Percentiles rank a stretch among this genome's conserved stretches.
Conservation (phyloP, 2,888 invertebrate genomes). For the Muscina levida region DNA sequence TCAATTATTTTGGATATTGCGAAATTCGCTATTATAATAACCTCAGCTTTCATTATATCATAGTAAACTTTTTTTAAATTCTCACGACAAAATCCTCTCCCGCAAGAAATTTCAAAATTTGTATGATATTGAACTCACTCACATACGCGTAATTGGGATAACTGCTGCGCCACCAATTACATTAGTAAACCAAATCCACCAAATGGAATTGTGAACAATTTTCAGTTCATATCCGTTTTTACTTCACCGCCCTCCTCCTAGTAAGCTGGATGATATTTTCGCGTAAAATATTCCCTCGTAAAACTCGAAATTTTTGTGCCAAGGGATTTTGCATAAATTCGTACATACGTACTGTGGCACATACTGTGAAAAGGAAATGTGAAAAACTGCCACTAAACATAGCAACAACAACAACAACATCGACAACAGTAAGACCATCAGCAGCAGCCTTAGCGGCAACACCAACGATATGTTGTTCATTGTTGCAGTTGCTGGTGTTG, state of each 20-base stretch:
- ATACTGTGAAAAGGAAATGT: constrained; percentile 24
- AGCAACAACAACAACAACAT: constrained; percentile 41
- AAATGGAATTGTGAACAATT: constrained; percentile 36
- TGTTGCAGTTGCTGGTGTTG: constrained; percentile 56
- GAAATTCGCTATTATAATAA: no score
- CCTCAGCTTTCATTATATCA: no score
- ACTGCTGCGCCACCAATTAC: constrained; percentile 18
- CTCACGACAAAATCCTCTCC: no score
- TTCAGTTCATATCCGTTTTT: constrained; percentile 14
- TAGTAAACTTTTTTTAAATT: no score
- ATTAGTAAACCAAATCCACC: constrained; percentile 29
- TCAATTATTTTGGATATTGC: no score
- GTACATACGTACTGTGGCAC: neutral
- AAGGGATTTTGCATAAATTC: constrained; percentile 30
- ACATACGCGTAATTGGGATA: constrained; percentile 17
- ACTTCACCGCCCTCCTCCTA: neutral
- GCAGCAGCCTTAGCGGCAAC: constrained; percentile 19
- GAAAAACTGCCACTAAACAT: constrained; percentile 49
- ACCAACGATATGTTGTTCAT: constrained; percentile 58
- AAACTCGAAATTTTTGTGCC: neutral
- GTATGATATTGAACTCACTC: constrained; percentile 25
- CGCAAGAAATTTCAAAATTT: no score
- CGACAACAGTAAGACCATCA: neutral
- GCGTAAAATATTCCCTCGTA: neutral
- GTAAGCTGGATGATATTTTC: no score